A percentile compares a stretch with the other conserved stretches of the same genome.
Evolutionary conservation across 2,797 vertebrate genomes (phyloP).

Genomic region (Mus spretus): DNA sequence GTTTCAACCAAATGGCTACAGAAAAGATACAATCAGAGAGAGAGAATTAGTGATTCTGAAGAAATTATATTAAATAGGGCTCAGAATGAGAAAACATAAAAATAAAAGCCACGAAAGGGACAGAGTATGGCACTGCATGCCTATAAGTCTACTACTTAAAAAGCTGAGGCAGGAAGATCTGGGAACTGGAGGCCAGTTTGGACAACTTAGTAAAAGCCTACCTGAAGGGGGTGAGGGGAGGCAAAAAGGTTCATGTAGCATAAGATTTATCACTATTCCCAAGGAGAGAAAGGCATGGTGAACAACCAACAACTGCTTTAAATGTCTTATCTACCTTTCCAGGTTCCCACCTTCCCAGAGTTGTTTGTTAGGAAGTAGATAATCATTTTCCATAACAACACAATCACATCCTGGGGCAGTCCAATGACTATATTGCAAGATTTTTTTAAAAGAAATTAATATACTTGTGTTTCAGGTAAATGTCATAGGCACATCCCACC

Average conservation of each 20-base stretch:
- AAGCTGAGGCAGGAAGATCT: not conserved
- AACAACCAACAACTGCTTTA: conserved; percentile 13
- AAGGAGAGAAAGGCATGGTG: not conserved
- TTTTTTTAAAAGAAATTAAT: not conserved
- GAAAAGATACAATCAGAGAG: conserved; percentile 56
- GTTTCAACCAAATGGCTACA: conserved; percentile 18
- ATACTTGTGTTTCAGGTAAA: conserved; percentile 47
- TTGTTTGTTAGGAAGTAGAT: conserved; percentile 54
- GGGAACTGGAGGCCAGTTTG: not conserved
- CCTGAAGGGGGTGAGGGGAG: not conserved
- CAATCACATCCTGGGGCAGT: conserved; percentile 31
- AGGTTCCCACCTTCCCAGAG: not conserved
- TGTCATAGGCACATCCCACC: not conserved
- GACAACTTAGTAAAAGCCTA: not conserved
- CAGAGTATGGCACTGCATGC: not conserved
- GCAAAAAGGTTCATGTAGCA: not conserved
- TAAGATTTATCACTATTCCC: conserved; percentile 22
- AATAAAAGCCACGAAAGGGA: not conserved
- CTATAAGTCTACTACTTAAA: not conserved
- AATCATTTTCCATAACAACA: conserved; percentile 52
- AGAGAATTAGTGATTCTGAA: conserved; percentile 34
- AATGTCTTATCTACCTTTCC: not conserved
- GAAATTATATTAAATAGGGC: conserved; percentile 14
- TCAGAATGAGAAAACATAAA: conserved; percentile 39
- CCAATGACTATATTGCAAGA: conserved; percentile 18